phyloP scores from a whole-genome alignment of 2,113 vertebrate genomes.

The Pyrgilauda ruficollis region DNA sequence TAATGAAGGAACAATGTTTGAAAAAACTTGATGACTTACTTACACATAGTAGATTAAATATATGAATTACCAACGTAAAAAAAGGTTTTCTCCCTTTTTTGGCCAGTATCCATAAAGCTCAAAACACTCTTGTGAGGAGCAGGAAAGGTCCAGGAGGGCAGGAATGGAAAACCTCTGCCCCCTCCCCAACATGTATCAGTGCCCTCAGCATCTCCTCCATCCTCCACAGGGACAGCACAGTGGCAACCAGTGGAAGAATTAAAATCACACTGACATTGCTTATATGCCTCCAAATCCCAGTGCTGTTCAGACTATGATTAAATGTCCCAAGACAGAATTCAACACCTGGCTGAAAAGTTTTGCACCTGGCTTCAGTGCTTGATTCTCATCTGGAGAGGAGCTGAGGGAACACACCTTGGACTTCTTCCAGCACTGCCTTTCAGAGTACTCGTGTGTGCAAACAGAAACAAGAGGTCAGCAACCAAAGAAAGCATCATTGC shows the following conservation, averaged over 20 bases:
- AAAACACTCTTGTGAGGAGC: background rate
- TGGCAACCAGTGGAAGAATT: background rate
- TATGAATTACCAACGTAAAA: background rate
- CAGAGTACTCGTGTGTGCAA: background rate
- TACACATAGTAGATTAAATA: background rate
- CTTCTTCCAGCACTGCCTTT: background rate
- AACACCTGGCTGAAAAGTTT: slow-evolving; percentile 19
- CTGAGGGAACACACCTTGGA: background rate
- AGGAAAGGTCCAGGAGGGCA: background rate
- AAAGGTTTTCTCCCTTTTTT: background rate
- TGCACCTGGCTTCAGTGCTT: background rate
- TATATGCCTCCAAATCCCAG: background rate
- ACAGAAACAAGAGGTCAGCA: background rate
- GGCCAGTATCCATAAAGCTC: background rate
- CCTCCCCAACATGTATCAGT: accelerated
- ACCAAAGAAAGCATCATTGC: background rate
- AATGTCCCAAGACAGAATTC: slow-evolving; percentile 3
- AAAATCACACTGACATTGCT: background rate
- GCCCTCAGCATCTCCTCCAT: background rate
- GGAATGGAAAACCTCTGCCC: background rate
- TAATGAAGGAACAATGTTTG: background rate
- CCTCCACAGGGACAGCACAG: background rate
- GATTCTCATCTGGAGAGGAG: background rate
- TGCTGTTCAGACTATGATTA: background rate
- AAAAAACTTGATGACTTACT: background rate